Conservation (phyloP, 2,797 vertebrate species). For the Gallinago nigripennis region DNA sequence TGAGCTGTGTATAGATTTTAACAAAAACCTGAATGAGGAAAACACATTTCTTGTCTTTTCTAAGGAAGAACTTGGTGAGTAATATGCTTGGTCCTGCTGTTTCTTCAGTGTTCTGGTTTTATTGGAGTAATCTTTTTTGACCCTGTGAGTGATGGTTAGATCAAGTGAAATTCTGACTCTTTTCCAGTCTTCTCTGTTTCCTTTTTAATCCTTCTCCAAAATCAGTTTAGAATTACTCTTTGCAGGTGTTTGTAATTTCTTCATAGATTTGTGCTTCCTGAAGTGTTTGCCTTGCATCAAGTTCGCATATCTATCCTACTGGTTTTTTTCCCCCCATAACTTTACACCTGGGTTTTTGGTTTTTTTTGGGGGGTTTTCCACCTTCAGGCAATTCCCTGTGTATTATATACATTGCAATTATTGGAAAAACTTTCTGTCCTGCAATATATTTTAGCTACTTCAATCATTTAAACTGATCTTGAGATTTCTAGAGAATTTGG, state of each 20-base stretch:
- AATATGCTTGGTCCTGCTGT: not conserved
- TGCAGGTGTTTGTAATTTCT: not conserved
- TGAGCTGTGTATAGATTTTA: slow-evolving; percentile 93
- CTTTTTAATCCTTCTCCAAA: not conserved
- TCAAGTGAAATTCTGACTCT: not conserved
- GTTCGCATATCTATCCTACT: not conserved
- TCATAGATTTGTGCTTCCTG: not conserved
- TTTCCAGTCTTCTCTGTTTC: not conserved
- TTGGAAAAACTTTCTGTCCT: not conserved
- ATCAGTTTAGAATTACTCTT: not conserved
- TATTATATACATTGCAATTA: not conserved
- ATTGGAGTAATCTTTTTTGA: not conserved
- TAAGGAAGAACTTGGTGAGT: slow-evolving; percentile 85
- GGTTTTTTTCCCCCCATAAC: not conserved
- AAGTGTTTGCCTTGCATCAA: not conserved
- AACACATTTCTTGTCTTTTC: slow-evolving; percentile 85
- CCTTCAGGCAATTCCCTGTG: not conserved
- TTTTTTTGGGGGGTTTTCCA: not conserved
- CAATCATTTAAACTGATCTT: not conserved
- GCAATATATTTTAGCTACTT: not conserved
- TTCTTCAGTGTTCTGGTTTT: not conserved
- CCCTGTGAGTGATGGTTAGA: not conserved
- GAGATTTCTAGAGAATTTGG: not conserved
- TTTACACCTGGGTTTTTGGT: not conserved
- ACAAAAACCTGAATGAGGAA: slow-evolving; percentile 93